A percentile compares a stretch with the other conserved stretches of the same genome.
phyloP scores from a whole-genome alignment of 2,113 vertebrate genomes.

The Agelaius tricolor region DNA sequence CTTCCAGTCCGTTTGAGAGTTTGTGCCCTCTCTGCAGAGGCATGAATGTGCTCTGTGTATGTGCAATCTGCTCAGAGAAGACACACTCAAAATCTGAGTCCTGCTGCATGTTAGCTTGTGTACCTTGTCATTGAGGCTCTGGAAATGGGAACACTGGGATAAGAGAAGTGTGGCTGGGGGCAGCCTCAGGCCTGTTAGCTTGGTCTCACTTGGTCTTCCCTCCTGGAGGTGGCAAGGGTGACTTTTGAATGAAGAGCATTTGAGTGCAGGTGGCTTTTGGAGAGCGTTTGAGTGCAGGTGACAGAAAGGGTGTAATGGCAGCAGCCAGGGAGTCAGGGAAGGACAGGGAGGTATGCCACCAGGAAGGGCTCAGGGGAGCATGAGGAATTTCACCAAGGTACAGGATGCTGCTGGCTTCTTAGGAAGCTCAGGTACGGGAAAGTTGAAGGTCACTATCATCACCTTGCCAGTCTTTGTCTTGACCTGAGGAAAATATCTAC shows the following conservation, averaged over 20 bases:
- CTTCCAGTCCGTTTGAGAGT: neutral
- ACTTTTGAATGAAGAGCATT: neutral
- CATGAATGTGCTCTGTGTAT: accelerated
- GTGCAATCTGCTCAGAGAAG: neutral
- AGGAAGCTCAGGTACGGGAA: neutral
- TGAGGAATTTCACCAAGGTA: neutral
- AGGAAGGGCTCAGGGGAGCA: neutral
- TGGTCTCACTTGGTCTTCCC: neutral
- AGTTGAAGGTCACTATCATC: neutral
- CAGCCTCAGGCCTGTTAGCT: neutral
- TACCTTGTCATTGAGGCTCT: neutral
- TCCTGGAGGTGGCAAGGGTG: accelerated
- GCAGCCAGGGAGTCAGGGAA: neutral
- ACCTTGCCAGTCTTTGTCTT: neutral
- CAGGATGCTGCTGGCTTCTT: neutral
- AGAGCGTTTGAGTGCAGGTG: neutral
- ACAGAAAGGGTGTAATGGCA: neutral
- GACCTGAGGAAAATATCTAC: neutral
- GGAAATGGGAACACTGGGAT: neutral
- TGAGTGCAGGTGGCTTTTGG: neutral
- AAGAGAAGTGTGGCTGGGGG: accelerated
- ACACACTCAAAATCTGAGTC: neutral
- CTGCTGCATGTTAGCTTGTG: accelerated
- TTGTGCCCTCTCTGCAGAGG: neutral
- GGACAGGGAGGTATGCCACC: accelerated